Base-by-base conservation (phyloP, 2,888 invertebrate genomes). In the Drosophila affinis region DNA sequence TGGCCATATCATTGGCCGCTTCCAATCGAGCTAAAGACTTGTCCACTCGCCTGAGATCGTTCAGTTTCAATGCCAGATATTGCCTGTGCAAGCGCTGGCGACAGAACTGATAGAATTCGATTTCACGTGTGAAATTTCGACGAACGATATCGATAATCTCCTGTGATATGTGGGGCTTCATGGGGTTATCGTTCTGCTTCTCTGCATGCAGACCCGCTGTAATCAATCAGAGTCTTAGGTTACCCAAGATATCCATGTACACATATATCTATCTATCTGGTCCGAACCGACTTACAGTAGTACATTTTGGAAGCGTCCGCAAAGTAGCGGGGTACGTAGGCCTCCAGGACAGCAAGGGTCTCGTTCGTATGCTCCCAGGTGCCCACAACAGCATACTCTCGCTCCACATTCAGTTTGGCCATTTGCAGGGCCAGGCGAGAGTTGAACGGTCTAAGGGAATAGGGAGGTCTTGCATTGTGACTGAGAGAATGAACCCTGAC, bases 101-200 rank as follows among this genome's bases (percentile, higher is more conserved):
- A 91, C 97, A 97, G 91, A 97, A 98, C 88, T 97, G 96, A 92
- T 97, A 98, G 91, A 98, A 97, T 88, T 98, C 97, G n/a, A 97
- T 96, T 93, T 98, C 97, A 34, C 96, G 93, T 0, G 97, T 97
- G 91, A 98, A 97, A 92, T 98, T 97, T 51, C 94, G 94, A 69
- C 97, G 94, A 12, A 98, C 96, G 69, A 97, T 95, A 47, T 97
- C 94, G 87, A 97, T 96, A 9, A 97, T 95, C 72, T 95, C 95
- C 84, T 97, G 96, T 21, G 95, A 95, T 4, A 97, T 96, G 0
- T 96, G 95, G 0, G 97, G 97, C 90, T 97, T 97, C 93, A 97
- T 97, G 34, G 95, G 94, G 91, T 97, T 97, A 71, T 94, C 94
- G 91, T 97, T 97, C 82, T 96, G 95, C 52, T 94, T 94, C 78